Evolutionary conservation across 2,888 invertebrate species (phyloP).

Genomic region (Tetropium fuscum): DNA sequence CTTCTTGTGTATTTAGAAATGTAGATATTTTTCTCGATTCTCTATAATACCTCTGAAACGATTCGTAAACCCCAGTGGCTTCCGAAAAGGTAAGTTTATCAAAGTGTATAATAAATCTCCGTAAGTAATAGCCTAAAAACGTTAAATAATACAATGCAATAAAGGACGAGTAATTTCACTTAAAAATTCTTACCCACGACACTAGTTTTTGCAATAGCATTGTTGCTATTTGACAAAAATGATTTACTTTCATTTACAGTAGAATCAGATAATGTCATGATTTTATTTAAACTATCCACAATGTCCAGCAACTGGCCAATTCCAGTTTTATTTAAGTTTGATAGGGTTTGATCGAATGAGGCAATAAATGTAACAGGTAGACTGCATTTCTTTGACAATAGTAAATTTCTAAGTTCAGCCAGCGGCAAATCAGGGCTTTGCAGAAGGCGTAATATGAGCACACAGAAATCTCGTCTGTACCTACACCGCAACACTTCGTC

Average conservation of each 20-base stretch:
- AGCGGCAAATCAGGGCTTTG: slow-evolving; percentile 86
- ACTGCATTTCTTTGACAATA: slow-evolving; percentile 74
- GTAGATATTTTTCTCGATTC: slow-evolving; percentile 44
- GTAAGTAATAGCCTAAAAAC: slow-evolving; percentile 80
- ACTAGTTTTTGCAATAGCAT: slow-evolving; percentile 73
- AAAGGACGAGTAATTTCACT: background rate
- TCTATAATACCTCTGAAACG: slow-evolving; percentile 76
- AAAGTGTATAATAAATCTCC: slow-evolving; percentile 84
- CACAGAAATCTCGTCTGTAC: slow-evolving; percentile 82
- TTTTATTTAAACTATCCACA: slow-evolving; percentile 55
- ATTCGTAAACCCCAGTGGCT: slow-evolving; percentile 79
- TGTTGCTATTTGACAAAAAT: slow-evolving; percentile 24
- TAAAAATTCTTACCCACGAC: slow-evolving; percentile 70
- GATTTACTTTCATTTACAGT: slow-evolving; percentile 33
- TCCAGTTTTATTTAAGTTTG: slow-evolving; percentile 70
- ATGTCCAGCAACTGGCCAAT: slow-evolving; percentile 61
- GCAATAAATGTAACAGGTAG: slow-evolving; percentile 71
- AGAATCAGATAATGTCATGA: slow-evolving; percentile 47
- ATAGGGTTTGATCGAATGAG: slow-evolving; percentile 72
- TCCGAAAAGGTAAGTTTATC: slow-evolving; percentile 88
- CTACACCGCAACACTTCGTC: slow-evolving; percentile 70
- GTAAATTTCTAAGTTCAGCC: slow-evolving; percentile 73
- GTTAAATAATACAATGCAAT: background rate
- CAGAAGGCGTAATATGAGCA: slow-evolving; percentile 82
- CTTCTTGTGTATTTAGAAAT: slow-evolving; percentile 32